phyloP scores from a whole-genome alignment of 2,797 vertebrate species.

The Pteropus rufus region DNA sequence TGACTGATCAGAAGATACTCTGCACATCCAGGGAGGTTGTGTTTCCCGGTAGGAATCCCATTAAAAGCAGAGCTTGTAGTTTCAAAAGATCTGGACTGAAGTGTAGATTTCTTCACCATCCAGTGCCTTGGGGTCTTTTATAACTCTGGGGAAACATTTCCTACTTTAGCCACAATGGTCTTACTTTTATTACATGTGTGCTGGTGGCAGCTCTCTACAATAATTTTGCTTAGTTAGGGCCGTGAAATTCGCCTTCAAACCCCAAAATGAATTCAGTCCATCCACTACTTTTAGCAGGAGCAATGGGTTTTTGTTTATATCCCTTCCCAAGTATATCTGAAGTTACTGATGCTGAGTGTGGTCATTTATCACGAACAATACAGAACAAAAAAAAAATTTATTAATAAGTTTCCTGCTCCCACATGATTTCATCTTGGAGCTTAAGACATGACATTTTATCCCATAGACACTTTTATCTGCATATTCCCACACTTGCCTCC shows the following conservation, averaged over 20 bases:
- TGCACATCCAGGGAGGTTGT: constrained; percentile 50
- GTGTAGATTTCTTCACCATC: constrained; percentile 22
- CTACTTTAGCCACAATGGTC: constrained; percentile 58
- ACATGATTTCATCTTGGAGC: constrained; percentile 38
- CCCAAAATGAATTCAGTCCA: constrained; percentile 74
- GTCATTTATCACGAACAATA: constrained; percentile 75
- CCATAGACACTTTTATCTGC: constrained; percentile 52
- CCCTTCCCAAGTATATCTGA: constrained; percentile 76
- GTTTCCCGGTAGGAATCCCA: constrained; percentile 67
- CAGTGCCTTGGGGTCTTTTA: constrained; percentile 33
- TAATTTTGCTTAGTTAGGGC: constrained; percentile 78
- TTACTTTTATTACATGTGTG: constrained; percentile 58
- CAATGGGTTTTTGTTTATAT: constrained; percentile 50
- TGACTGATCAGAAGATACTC: constrained; percentile 42
- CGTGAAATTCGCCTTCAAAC: constrained; percentile 79
- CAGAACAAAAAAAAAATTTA: constrained; percentile 75
- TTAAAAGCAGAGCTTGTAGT: constrained; percentile 62
- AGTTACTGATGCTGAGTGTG: constrained; percentile 72
- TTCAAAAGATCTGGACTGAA: constrained; percentile 62
- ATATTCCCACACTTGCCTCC: constrained; percentile 42
- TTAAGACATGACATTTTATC: constrained; percentile 60
- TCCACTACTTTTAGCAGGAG: constrained; percentile 58
- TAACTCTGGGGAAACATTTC: constrained; percentile 53
- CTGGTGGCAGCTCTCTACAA: constrained; percentile 58
- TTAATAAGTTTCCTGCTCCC: constrained; percentile 72